phyloP scores from a whole-genome alignment of 2,888 invertebrate genomes.

The Epistrophella euchroma region DNA sequence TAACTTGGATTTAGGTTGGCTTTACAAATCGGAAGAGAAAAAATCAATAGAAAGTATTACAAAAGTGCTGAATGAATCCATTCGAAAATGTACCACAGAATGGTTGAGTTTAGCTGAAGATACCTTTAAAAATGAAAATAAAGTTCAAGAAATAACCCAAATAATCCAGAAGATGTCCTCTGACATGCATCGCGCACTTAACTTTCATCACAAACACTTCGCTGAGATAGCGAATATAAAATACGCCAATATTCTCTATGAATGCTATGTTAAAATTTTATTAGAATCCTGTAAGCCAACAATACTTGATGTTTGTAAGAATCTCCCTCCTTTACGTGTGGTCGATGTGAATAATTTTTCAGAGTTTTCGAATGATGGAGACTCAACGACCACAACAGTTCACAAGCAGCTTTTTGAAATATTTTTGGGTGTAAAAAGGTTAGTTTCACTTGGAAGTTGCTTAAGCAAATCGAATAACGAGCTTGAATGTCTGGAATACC shows the following conservation, averaged over 20 bases:
- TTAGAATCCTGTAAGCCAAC: constrained; percentile 89
- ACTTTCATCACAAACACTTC: constrained; percentile 92
- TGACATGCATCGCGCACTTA: constrained; percentile 91
- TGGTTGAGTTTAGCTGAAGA: constrained; percentile 91
- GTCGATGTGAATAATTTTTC: constrained; percentile 85
- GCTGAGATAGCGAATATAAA: constrained; percentile 91
- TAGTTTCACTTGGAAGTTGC: constrained; percentile 87
- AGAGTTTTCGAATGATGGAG: constrained; percentile 86
- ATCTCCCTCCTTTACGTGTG: constrained; percentile 87
- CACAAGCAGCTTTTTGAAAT: constrained; percentile 91
- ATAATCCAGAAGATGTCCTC: constrained; percentile 92
- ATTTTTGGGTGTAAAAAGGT: constrained; percentile 95
- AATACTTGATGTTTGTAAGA: constrained; percentile 89
- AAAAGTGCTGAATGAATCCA: constrained; percentile 88
- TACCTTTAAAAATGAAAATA: constrained; percentile 88
- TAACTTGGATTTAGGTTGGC: constrained; percentile 86
- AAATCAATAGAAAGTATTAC: constrained; percentile 85
- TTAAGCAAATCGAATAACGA: constrained; percentile 83
- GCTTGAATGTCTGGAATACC: constrained; percentile 89
- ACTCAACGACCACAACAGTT: constrained; percentile 91
- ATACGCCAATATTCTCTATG: constrained; percentile 89
- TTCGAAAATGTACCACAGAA: constrained; percentile 90
- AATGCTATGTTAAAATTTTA: constrained; percentile 89
- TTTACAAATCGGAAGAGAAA: constrained; percentile 81
- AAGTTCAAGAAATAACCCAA: constrained; percentile 92